A percentile compares a stretch with the other conserved stretches of the same genome.
Evolutionary conservation across 2,113 vertebrate genomes (phyloP).

Genomic region (Bungarus multicinctus): DNA sequence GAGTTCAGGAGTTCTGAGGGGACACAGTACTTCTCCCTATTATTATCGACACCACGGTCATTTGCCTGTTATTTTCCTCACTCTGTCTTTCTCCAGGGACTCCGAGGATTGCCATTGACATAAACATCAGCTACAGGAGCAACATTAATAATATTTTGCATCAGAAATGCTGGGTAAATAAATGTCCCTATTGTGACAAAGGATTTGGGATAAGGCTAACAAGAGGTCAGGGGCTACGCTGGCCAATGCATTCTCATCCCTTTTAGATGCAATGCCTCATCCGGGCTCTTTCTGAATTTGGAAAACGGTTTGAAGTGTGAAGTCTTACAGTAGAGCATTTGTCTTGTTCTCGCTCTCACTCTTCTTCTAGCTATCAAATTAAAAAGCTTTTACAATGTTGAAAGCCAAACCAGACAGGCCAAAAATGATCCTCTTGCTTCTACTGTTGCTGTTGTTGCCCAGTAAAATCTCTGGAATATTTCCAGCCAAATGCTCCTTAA

Average conservation of each 20-base stretch:
- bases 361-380: background rate
- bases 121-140: background rate
- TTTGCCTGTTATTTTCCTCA: background rate
- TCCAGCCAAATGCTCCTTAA: background rate
- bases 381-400: background rate
- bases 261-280: background rate
- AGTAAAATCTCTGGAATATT: too few relatives aligned
- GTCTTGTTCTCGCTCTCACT: background rate
- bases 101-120: background rate
- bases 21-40: background rate
- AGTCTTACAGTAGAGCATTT: background rate
- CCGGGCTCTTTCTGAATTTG: background rate
- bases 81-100: background rate
- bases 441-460: background rate
- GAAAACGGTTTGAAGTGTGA: background rate
- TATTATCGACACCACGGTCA: background rate
- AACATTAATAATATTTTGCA: background rate
- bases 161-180: background rate
- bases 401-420: background rate
- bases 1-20: background rate
- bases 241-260: background rate
- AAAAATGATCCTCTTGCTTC: background rate
- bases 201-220: background rate
- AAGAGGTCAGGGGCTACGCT: background rate
- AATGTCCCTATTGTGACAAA: background rate